Evolutionary conservation across 2,888 invertebrate genomes (phyloP).

Genomic region (Ditula angustiorana): DNA sequence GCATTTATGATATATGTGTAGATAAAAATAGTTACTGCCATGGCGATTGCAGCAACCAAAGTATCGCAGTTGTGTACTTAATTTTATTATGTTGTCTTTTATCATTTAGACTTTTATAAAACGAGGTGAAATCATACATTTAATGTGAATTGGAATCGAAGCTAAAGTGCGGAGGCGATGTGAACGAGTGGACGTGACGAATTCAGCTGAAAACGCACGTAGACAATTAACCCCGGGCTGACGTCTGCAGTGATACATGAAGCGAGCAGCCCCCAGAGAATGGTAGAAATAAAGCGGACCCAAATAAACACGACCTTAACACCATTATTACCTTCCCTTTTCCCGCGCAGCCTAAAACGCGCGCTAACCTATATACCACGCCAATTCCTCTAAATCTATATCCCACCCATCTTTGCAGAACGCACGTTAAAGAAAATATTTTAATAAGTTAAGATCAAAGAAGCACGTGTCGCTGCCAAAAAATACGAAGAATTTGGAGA

Average conservation of each 20-base stretch:
- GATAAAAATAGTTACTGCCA: too few relatives aligned
- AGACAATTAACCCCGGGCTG: slow-evolving; percentile 76
- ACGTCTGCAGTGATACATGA: slow-evolving; percentile 76
- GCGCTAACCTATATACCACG: background rate
- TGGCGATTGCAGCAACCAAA: too few relatives aligned
- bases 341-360: slow-evolving; percentile 45
- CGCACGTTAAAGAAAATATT: slow-evolving; percentile 42
- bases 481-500: slow-evolving; percentile 78
- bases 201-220: slow-evolving; percentile 77
- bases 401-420: slow-evolving; percentile 14
- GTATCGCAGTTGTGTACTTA: background rate
- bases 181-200: slow-evolving; percentile 65
- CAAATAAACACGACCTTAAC: slow-evolving; percentile 66
- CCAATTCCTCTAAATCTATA: slow-evolving; percentile 22
- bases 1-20: too few relatives aligned
- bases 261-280: slow-evolving; percentile 57
- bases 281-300: slow-evolving; percentile 60
- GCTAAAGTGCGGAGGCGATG: slow-evolving; percentile 27
- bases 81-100: background rate
- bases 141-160: slow-evolving; percentile 22
- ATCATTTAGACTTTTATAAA: background rate
- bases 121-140: background rate
- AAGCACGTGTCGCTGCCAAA: slow-evolving; percentile 69
- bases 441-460: slow-evolving; percentile 51
- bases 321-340: slow-evolving; percentile 57